Evolutionary conservation across 2,113 vertebrate species (phyloP), one percentile per base, ranked within the genome.

Genomic region (Myodes glareolus): DNA sequence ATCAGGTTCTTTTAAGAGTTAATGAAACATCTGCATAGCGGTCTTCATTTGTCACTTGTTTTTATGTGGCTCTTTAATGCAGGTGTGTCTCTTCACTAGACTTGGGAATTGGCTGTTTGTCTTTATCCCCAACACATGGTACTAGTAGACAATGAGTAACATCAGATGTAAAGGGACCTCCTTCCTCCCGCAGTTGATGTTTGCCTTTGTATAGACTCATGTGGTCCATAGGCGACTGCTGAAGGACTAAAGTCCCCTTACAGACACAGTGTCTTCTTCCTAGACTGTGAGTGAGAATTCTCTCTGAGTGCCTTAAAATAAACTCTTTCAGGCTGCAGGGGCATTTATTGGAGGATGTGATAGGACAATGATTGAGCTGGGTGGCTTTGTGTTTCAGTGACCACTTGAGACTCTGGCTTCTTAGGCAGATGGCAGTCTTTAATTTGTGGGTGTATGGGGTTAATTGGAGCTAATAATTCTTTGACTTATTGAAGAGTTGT

Each of bases 381-480:
- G 45, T 31, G 4, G 1, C 31, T 81, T 3, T 94, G 76, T 70
- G 65, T 75, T 50, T 31, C n/a, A 19, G 39, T 70, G 50, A 8
- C 52, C 61, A 2, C 58, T 31, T 70, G 8, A 16, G 61, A 17
- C 55, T 81, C 39, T 25, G 7, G 52, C 78, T 89, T 31, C 82
- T 88, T 58, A 82, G 63, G 17, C 13, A 94, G 31, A 25, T 75
- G 45, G 68, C 39, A 92, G 63, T 25, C 17, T 84, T 91, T 88
- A 33, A 89, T 86, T 84, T 85, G 7, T 42, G 58, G 25, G 29
- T 82, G 10, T 55, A 4, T 45, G 10, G 61, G 93, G 13, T 87
- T 94, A 85, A 77, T 68, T 88, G 73, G 52, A 94, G 68, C n/a
- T 89, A 70, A 93, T 39, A 86, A 89, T 89, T 72, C 25, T 75